Conservation (phyloP, 2,113 vertebrate species). For the Azemiops feae region DNA sequence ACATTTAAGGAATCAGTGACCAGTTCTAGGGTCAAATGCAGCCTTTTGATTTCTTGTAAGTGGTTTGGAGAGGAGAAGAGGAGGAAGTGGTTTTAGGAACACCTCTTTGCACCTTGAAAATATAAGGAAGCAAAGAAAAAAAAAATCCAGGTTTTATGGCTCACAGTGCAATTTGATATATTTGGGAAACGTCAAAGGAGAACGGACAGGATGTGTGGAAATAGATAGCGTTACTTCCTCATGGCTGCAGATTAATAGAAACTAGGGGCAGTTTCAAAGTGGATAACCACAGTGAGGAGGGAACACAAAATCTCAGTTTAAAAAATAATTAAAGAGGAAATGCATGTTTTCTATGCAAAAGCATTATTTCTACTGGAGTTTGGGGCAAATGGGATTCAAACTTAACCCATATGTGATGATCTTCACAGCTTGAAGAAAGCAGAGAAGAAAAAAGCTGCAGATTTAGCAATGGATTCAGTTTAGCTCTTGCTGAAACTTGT, state of each 20-base stretch:
- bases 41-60: background rate
- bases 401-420: background rate
- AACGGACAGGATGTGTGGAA: background rate
- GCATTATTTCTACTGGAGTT: background rate
- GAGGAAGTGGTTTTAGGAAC: background rate
- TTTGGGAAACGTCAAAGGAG: background rate
- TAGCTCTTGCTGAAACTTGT: background rate
- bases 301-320: background rate
- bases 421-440: background rate
- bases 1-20: background rate
- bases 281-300: background rate
- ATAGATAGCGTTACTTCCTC: background rate
- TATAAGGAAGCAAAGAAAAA: background rate
- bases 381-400: background rate
- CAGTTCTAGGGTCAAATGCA: background rate
- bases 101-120: background rate
- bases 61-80: background rate
- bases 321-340: background rate
- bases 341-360: background rate
- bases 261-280: background rate
- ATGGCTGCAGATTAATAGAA: background rate
- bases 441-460: background rate
- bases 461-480: background rate
- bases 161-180: background rate
- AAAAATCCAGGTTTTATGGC: background rate